Base-by-base conservation (phyloP, 1,140 invertebrate genomes). In the Drosophila watanabei region DNA sequence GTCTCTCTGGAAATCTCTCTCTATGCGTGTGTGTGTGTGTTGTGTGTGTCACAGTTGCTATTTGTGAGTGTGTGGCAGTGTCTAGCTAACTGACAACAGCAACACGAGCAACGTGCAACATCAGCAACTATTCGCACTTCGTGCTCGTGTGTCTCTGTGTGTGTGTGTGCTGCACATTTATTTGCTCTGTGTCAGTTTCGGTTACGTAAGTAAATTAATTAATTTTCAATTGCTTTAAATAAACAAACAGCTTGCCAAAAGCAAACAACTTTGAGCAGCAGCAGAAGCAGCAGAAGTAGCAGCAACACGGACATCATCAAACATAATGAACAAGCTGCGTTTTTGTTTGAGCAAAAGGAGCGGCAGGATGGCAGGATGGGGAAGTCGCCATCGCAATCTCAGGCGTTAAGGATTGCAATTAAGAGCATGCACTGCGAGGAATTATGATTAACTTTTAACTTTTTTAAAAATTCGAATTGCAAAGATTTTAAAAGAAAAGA, bases 121-220 rank as follows among this genome's bases (percentile, higher is more conserved):
- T 30, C 63, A 63, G 43, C 43, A 57, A 54, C 61, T 52, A 80
- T 39, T 33, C 35, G 37, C 69, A 69, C 46, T 46, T 28, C n/a
- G 32, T 51, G 30, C 28, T 11, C 20, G 20, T 71, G 48, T 62
- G 48, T n/a, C n/a, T n/a, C n/a, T n/a, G 3, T 24, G 24, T 24
- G 24, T 2, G 24, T 57, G 35, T 57, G 35, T 52, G 64, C 52
- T 73, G 83, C 75, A 62, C 82, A 85, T 86, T 91, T 90, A 77
- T 90, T 91, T 91, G 87, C 76, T 72, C 75, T 82, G 69, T 80
- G 87, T 86, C 82, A 86, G 86, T 90, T 91, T 90, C 86, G 86
- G 86, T 90, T 91, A 90, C 82, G 82, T 90, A 91, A 90, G 86
- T 91, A 91, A 90, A 90, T 90, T 90, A 90, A 91, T 90, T 90